Base-by-base conservation (phyloP, 1,140 invertebrate species). In the Pogonomyrmex californicus region DNA sequence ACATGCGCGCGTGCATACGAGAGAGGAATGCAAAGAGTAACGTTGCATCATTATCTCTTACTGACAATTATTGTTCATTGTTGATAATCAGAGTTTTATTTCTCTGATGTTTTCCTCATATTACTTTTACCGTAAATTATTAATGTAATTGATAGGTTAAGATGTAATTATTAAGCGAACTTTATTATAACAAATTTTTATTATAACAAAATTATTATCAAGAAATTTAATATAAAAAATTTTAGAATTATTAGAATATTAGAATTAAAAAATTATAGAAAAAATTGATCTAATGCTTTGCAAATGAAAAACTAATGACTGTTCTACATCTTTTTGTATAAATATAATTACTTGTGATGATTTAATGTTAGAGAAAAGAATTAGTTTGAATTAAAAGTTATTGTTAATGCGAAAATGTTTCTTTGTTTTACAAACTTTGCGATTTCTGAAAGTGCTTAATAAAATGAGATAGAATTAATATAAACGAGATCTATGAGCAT, bases 1-100 rank as follows among this genome's bases (percentile, higher is more conserved):
- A 82, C 63, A 87, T 63, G 88, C 66, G 62, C 83, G 77, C 68
- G 71, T 23, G 41, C n/a, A 23, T 1, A 87, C 38, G 70, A 77
- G 87, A 63, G 77, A 70, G 33, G 33, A 58, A 65, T 23, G 51
- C 17, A 83, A 75, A 58, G 54, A 49, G n/a, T 65, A 88, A 86
- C 62, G 87, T 78, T 30, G 79, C 51, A 41, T 71, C 54, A 75
- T 62, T 56, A 66, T 36, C 41, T 73, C 17, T 30, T 36, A 38
- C 30, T 49, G 54, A 41, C 66, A 36, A 73, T 54, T 82, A 73
- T 73, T 58, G 17, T 73, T 82, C 10, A 82, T 23, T 23, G 17
- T 33, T 7, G 38, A 70, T 70, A 33, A 82, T 82, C 38, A 58
- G n/a, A 12, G 17, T 71, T 71, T 82, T 82, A 44, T 82, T 47